Percentiles rank a stretch among this genome's conserved stretches.
Evolutionary conservation across 2,888 invertebrate species (phyloP).

Genomic region (Hirudinaria manillensis): DNA sequence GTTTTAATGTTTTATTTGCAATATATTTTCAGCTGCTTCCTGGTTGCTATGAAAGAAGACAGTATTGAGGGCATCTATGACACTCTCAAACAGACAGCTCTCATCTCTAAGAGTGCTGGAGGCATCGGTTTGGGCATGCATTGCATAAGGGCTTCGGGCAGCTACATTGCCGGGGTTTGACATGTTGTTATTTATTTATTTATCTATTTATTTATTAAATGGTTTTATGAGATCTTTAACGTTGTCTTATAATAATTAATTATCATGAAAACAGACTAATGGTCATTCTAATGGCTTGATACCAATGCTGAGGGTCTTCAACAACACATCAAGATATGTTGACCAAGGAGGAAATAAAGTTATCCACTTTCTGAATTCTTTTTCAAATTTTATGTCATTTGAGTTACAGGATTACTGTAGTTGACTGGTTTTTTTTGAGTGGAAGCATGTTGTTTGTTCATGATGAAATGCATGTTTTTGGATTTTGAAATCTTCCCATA

Average conservation of each 20-base stretch:
- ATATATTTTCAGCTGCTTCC: constrained; percentile 69
- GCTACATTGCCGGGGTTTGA: constrained; percentile 73
- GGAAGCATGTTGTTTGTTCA: background rate
- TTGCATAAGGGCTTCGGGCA: constrained; percentile 84
- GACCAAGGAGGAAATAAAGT: constrained; percentile 90
- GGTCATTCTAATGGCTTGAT: constrained; percentile 90
- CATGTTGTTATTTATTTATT: background rate
- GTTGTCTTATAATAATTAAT: background rate
- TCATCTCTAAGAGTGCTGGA: constrained; percentile 92
- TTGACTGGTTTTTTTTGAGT: background rate
- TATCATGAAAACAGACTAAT: constrained; percentile 63
- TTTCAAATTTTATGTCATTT: background rate
- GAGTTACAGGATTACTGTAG: no score
- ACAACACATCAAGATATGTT: constrained; percentile 87
- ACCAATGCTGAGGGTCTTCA: constrained; percentile 85
- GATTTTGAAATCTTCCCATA: background rate
- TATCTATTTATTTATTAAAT: background rate
- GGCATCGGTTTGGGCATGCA: constrained; percentile 95
- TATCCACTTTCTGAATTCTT: background rate
- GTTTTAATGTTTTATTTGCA: no score
- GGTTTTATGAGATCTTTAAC: background rate
- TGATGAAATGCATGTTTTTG: background rate
- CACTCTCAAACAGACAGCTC: constrained; percentile 82
- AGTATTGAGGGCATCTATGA: constrained; percentile 89
- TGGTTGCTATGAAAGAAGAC: constrained; percentile 84